Evolutionary conservation across 2,113 vertebrate species (phyloP).

Genomic region (Anarrhichthys ocellatus): DNA sequence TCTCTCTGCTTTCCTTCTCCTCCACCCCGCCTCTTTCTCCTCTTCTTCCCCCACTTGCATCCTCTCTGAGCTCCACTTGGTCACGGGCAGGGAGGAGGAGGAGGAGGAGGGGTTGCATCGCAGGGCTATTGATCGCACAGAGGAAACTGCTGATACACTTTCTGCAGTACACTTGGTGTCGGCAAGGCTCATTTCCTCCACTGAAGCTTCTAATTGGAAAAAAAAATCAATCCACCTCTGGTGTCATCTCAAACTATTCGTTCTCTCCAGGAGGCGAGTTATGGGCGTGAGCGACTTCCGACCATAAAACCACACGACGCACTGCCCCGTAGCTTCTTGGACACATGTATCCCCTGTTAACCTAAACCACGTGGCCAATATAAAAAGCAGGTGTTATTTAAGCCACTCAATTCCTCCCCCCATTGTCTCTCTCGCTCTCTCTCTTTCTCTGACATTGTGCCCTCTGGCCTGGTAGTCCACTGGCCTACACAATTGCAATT

Average conservation of each 20-base stretch:
- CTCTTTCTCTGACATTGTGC: constrained; percentile 51
- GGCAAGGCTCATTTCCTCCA: constrained; percentile 62
- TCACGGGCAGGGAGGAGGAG: constrained; percentile 9
- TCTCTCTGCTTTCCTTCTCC: constrained; percentile 32
- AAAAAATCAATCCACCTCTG: constrained; percentile 54
- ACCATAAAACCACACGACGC: constrained; percentile 2
- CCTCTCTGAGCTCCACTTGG: constrained; percentile 47
- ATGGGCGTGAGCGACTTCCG: background rate
- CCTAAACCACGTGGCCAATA: constrained; percentile 35
- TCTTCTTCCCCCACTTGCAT: constrained; percentile 58
- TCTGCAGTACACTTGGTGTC: constrained; percentile 45
- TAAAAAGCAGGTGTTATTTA: constrained; percentile 65
- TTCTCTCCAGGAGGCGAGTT: constrained; percentile 15
- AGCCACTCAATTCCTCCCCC: constrained; percentile 48
- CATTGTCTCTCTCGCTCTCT: constrained; percentile 19
- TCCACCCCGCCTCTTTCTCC: constrained; percentile 43
- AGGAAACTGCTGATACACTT: constrained; percentile 70
- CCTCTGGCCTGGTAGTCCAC: constrained; percentile 67
- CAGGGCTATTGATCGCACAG: constrained; percentile 61
- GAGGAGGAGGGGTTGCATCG: constrained; percentile 26
- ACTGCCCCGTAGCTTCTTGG: constrained; percentile 7
- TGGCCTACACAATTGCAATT: constrained; percentile 70
- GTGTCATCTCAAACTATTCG: constrained; percentile 23
- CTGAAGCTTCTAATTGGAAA: constrained; percentile 53
- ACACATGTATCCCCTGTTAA: constrained; percentile 32